Evolutionary conservation across 2,113 vertebrate genomes (phyloP).

Genomic region (Lonchura striata): DNA sequence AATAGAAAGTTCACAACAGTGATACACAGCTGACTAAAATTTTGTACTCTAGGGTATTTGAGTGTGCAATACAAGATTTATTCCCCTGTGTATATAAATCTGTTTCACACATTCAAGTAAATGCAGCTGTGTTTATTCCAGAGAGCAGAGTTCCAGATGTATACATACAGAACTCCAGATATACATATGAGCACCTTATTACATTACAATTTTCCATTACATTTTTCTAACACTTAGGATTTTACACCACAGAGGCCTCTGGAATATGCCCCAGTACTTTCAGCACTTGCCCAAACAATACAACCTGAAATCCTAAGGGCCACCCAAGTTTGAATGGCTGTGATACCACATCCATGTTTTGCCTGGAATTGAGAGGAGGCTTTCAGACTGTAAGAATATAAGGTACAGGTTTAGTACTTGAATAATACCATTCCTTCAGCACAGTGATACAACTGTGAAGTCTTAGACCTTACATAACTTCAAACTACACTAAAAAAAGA

Average conservation of each 20-base stretch:
- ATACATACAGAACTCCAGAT: constrained; percentile 36
- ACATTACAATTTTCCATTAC: constrained; percentile 62
- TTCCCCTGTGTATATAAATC: constrained; percentile 45
- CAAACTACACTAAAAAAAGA: neutral
- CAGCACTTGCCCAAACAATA: constrained; percentile 40
- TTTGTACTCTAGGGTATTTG: neutral
- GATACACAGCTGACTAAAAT: neutral
- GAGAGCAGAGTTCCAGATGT: constrained; percentile 45
- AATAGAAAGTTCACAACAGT: neutral
- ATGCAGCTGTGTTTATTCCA: constrained; percentile 70
- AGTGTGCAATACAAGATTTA: neutral
- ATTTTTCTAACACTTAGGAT: constrained; percentile 41
- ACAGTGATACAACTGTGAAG: neutral
- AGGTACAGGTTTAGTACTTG: neutral
- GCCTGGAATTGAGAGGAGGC: constrained; percentile 2
- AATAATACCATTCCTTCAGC: neutral
- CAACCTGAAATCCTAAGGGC: constrained; percentile 8
- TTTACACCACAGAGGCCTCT: constrained; percentile 35
- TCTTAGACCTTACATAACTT: neutral
- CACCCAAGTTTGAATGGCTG: constrained; percentile 23
- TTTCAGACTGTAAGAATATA: neutral
- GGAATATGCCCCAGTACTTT: constrained; percentile 32
- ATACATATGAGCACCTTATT: constrained; percentile 43
- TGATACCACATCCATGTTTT: constrained; percentile 2
- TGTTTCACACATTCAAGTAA: constrained; percentile 56